Percentiles rank a stretch among this genome's conserved stretches.
Conservation (phyloP, 1,140 invertebrate genomes). For the Anastrepha ludens region DNA sequence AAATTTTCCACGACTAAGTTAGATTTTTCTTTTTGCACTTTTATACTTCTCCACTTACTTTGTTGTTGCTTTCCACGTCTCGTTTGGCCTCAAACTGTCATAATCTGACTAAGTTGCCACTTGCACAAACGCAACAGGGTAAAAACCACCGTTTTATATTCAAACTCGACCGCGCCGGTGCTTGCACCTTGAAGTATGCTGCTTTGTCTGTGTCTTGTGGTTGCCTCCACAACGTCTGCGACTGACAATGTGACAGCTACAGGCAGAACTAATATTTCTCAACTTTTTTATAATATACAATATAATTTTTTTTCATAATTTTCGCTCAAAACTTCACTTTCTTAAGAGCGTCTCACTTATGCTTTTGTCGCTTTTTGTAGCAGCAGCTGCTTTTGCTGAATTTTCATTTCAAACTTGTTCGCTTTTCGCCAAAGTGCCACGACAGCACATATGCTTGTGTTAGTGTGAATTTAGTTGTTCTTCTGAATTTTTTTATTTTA, state of each 20-base stretch:
- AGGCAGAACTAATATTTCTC: background rate
- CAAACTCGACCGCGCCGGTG: background rate
- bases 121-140: background rate
- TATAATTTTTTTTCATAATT: background rate
- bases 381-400: background rate
- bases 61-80: background rate
- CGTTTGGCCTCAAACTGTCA: constrained; percentile 34
- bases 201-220: background rate
- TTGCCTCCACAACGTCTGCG: background rate
- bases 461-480: background rate
- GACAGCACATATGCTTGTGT: background rate
- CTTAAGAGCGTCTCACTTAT: background rate
- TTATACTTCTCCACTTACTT: background rate
- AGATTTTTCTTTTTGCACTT: background rate
- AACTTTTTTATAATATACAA: background rate
- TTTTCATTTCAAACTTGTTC: constrained; percentile 23
- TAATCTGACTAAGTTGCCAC: background rate
- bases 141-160: background rate
- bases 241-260: constrained; percentile 27
- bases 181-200: background rate
- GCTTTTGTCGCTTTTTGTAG: background rate
- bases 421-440: background rate
- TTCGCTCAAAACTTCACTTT: background rate
- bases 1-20: too few relatives aligned
- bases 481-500: background rate